Base-by-base conservation (phyloP, 2,797 vertebrate genomes). In the Micropoecilia bifurca region DNA sequence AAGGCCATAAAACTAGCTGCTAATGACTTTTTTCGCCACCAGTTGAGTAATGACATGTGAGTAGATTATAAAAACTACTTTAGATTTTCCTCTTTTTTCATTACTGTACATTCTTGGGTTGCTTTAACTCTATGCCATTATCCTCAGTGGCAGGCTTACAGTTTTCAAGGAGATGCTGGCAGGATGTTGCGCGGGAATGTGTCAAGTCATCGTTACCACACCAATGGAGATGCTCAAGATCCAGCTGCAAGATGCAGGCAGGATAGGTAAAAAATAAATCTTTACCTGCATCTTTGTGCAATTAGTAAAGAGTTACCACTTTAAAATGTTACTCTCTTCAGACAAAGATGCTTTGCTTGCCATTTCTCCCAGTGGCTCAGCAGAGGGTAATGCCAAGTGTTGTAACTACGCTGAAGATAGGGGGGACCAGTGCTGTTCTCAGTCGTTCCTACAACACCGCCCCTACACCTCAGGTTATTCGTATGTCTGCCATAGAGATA, bases 161-260 rank as follows among this genome's bases (percentile, higher is more conserved):
- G 93, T 97, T 45, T 87, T 95, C 47, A 96, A 95, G 87, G 96
- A 97, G 89, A 97, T 97, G 96, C 13, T 97, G 87, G 96, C 96
- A 1, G 97, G 97, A 48, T 97, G 96, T 72, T 96, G 95, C 59
- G 96, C 96, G 39, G 97, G 97, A 73, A 95, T 96, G 91, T 97
- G 97, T 84, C 96, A 97, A 82, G 97, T 97, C 41, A 93, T 94
- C 57, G 71, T 97, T 73, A 97, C 97, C 46, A 96, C 96, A 8
- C 97, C 97, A 0, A 97, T 97, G 96, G 97, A 97, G 88, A 97
- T 97, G 97, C 95, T 97, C 1, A 97, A 97, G 92, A 97, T 97
- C 76, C 96, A 97, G 91, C 83, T 97, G 74, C 97, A 97, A 86
- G 97, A 97, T 87, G 96, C 96, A 53, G 96, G 96, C 78, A 93